Evolutionary conservation across 2,888 invertebrate genomes (phyloP).

Genomic region (Diarsia rubi): DNA sequence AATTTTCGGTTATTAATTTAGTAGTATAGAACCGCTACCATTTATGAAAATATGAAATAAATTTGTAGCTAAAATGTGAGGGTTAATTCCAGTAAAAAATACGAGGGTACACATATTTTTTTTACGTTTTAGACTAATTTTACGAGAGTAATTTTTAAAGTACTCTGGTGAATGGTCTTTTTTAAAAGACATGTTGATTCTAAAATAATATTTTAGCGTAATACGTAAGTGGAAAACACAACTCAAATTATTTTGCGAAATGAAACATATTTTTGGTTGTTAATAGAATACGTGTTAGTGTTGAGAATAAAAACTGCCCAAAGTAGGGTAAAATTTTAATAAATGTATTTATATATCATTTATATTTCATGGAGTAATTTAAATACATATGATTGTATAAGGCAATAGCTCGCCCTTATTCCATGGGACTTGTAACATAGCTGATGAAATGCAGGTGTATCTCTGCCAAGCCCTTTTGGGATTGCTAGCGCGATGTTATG

Average conservation of each 20-base stretch:
- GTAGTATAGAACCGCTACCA: not conserved
- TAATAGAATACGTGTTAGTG: conserved; percentile 5
- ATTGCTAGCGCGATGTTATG: too few species aligned
- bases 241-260: not conserved
- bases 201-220: conserved; percentile 14
- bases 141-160: conserved; percentile 14
- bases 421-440: too few species aligned
- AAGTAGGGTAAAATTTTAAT: not conserved
- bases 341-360: too few species aligned
- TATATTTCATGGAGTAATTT: too few species aligned
- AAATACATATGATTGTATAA: too few species aligned
- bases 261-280: not conserved
- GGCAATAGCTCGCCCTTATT: too few species aligned
- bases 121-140: not conserved
- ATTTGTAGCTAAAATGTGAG: not conserved
- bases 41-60: not conserved
- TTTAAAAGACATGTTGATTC: conserved; percentile 13
- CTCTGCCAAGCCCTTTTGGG: too few species aligned
- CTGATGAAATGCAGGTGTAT: too few species aligned
- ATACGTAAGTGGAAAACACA: not conserved
- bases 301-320: not conserved
- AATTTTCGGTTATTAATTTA: not conserved
- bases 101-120: not conserved
- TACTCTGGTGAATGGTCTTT: not conserved
- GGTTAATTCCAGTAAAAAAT: not conserved